A percentile compares a stretch with the other conserved stretches of the same genome.
phyloP scores from a whole-genome alignment of 2,113 vertebrate species.

The Oryzias javanicus region DNA sequence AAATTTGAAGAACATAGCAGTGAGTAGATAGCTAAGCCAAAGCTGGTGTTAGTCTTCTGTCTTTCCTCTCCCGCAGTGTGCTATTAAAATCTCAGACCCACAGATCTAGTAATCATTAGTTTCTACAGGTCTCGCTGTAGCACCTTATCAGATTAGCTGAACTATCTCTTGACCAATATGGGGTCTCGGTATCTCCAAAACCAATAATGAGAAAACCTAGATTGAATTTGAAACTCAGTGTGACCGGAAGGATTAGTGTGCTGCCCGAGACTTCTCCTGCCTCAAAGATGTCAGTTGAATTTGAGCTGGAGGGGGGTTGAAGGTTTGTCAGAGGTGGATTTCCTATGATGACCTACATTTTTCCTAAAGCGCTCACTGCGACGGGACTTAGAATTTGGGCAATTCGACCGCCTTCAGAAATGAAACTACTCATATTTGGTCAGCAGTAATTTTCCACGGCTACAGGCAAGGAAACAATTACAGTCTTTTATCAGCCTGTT shows the following conservation, averaged over 20 bases:
- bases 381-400: slow-evolving; percentile 48
- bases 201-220: slow-evolving; percentile 76
- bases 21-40: not conserved
- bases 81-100: slow-evolving; percentile 55
- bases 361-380: slow-evolving; percentile 58
- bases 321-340: slow-evolving; percentile 20
- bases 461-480: slow-evolving; percentile 24
- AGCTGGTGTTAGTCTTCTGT: slow-evolving; percentile 9
- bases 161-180: slow-evolving; percentile 76
- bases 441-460: slow-evolving; percentile 34
- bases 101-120: slow-evolving; percentile 61
- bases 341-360: slow-evolving; percentile 74
- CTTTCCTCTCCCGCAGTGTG: slow-evolving; percentile 20
- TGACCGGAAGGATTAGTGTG: slow-evolving; percentile 74
- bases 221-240: slow-evolving; percentile 78
- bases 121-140: slow-evolving; percentile 49
- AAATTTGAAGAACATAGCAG: not conserved
- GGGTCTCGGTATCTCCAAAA: slow-evolving; percentile 71
- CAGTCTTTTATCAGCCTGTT: slow-evolving; percentile 17
- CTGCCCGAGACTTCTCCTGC: slow-evolving; percentile 63
- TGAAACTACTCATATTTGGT: slow-evolving; percentile 38
- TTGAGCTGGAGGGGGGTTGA: slow-evolving; percentile 51
- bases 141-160: slow-evolving; percentile 70
- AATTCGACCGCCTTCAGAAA: slow-evolving; percentile 47
- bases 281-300: slow-evolving; percentile 69